These are phyloP conservation scores for Hassar affinis DNA, from an alignment of 2,113 vertebrate species.

Conservation along the genomic window DNA sequence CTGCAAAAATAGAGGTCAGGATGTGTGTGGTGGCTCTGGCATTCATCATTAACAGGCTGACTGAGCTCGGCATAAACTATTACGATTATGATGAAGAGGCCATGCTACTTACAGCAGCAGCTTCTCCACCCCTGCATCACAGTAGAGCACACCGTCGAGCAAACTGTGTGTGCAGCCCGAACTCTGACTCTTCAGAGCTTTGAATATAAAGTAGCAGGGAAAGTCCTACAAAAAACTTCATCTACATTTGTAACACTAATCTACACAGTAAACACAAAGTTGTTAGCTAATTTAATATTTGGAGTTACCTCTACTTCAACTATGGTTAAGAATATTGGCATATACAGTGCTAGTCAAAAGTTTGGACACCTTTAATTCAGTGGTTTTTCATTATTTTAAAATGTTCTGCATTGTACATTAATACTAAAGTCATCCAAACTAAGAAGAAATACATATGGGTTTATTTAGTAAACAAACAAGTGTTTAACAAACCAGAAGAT, in stretches of 20 bases:
- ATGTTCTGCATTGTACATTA: no score
- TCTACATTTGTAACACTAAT: no score
- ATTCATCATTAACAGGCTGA: conserved; percentile 80
- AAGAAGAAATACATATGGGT: no score
- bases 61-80: conserved; percentile 73
- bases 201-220: neutral
- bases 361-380: no score
- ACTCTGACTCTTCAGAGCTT: neutral
- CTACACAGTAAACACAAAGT: neutral
- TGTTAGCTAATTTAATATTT: no score
- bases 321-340: neutral
- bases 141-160: neutral
- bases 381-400: no score
- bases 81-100: conserved; percentile 76
- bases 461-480: no score
- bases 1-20: conserved; percentile 79
- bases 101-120: conserved; percentile 72
- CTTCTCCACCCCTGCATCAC: conserved; percentile 43
- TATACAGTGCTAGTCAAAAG: no score
- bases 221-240: neutral
- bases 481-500: no score
- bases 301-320: no score
- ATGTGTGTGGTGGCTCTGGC: conserved; percentile 70
- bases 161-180: conserved; percentile 17
- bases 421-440: no score